These are phyloP conservation scores for Fistularia commersonii DNA, from an alignment of 2,797 vertebrate species.

Conservation along the genomic window DNA sequence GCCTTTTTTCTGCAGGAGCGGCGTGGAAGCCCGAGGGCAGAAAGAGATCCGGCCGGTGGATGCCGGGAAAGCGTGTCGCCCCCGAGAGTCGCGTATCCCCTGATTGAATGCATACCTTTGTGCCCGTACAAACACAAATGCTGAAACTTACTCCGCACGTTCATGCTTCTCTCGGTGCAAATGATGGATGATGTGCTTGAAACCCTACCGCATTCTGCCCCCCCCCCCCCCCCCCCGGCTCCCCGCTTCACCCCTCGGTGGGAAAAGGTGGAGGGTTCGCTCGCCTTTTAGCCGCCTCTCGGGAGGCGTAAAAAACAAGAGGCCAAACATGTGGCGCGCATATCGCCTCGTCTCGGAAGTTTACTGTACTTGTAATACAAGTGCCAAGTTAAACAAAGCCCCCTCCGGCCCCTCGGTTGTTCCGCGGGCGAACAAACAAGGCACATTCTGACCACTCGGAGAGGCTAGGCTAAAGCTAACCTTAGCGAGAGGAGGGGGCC, in stretches of 20 bases:
- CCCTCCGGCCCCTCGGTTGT: conserved; percentile 21
- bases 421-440: conserved; percentile 43
- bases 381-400: conserved; percentile 57
- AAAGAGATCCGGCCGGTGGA: conserved; percentile 48
- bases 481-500: background rate
- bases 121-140: conserved; percentile 2
- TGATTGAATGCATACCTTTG: conserved; percentile 35
- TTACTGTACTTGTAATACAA: conserved; percentile 65
- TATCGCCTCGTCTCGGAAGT: conserved; percentile 52
- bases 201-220: conserved; percentile 50
- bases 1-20: conserved; percentile 46
- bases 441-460: conserved; percentile 26
- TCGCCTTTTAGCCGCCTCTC: conserved; percentile 62
- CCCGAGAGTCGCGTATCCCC: conserved; percentile 37
- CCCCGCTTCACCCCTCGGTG: conserved; percentile 41
- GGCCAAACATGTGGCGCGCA: conserved; percentile 60
- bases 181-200: conserved; percentile 66
- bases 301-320: conserved; percentile 38
- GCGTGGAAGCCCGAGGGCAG: conserved; percentile 50
- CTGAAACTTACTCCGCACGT: conserved; percentile 15
- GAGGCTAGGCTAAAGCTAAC: conserved; percentile 10
- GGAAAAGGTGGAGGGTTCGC: conserved; percentile 55
- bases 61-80: conserved; percentile 49
- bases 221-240: no score
- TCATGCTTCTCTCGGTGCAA: conserved; percentile 33